These are phyloP conservation scores for Monomorium pharaonis DNA, from an alignment of 1,140 invertebrate genomes.

Conservation along the genomic window DNA sequence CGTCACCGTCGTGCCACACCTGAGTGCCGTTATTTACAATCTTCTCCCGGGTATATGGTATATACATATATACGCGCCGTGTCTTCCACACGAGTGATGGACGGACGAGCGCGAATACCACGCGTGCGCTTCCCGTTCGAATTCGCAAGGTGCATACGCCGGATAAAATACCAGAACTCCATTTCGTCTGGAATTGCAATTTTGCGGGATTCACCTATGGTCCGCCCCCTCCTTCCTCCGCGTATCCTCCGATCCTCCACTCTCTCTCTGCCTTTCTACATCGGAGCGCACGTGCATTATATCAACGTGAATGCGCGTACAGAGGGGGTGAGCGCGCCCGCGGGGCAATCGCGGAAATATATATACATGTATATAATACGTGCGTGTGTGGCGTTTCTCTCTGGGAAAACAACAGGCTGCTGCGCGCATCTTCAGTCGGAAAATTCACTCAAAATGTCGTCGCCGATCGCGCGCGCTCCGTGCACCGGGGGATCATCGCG, in stretches of 20 bases:
- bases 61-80: neutral
- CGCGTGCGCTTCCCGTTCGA: conserved; percentile 64
- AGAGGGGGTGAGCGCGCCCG: conserved; percentile 23
- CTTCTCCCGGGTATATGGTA: conserved; percentile 24
- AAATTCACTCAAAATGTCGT: conserved; percentile 52
- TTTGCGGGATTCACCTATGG: conserved; percentile 60
- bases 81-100: conserved; percentile 56
- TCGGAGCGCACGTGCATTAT: conserved; percentile 37
- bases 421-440: conserved; percentile 51
- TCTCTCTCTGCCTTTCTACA: conserved; percentile 12
- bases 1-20: conserved; percentile 20
- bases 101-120: conserved; percentile 61
- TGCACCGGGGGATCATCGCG: neutral
- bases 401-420: conserved; percentile 59
- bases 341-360: conserved; percentile 19
- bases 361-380: too few relatives aligned
- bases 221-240: neutral
- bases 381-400: too few relatives aligned
- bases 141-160: conserved; percentile 48
- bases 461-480: conserved; percentile 5
- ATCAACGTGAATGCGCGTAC: conserved; percentile 43
- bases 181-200: conserved; percentile 65
- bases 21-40: conserved; percentile 72
- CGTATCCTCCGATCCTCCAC: neutral
- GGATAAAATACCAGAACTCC: conserved; percentile 65